Evolutionary conservation across 2,888 invertebrate genomes (phyloP), one percentile per base, ranked within the genome.

Genomic region (Agrypnus murinus): DNA sequence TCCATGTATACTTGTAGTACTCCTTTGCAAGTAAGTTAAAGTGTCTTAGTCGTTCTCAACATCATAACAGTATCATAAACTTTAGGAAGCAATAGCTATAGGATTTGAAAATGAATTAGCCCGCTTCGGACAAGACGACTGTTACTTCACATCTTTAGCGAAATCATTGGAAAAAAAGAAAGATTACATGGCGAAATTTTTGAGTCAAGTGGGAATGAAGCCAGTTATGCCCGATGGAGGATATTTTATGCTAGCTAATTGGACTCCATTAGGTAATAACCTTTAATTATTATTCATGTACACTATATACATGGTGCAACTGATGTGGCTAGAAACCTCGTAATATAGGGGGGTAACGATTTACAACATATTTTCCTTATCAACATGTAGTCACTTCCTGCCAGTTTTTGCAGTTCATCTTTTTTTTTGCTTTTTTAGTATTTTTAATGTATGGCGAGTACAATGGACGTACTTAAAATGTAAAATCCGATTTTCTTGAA

Each of bases 241-340:
- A 0, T 99, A 98, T 86, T 99, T 99, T 83, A 93, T 99, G 89
- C 84, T 99, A 62, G 98, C 97, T 0, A 96, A 99, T 86, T 97
- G 95, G 92, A 91, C 93, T 7, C 87, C 90, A 4, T 85, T 96
- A 73, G 90, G 92, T 92, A 57, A 53, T 45, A 36, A 36, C 7
- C 9, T 36, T 36, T 7, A 8, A 32, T 32, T 32, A 32, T 32
- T 32, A 32, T 32, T 32, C 4, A 7, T 32, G 8, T 4, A 32
- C 34, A 32, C 34, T 32, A 32, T n/a, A n/a, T n/a, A n/a, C n/a
- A n/a, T n/a, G n/a, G n/a, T n/a, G n/a, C n/a, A n/a, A n/a, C n/a
- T n/a, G n/a, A n/a, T n/a, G n/a, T n/a, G n/a, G n/a, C n/a, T n/a
- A n/a, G n/a, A n/a, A n/a, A n/a, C n/a, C n/a, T n/a, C n/a, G n/a